Evolutionary conservation across 2,888 invertebrate genomes (phyloP), one percentile per base, ranked within the genome.

Genomic region (Pyrocoelia pectoralis): DNA sequence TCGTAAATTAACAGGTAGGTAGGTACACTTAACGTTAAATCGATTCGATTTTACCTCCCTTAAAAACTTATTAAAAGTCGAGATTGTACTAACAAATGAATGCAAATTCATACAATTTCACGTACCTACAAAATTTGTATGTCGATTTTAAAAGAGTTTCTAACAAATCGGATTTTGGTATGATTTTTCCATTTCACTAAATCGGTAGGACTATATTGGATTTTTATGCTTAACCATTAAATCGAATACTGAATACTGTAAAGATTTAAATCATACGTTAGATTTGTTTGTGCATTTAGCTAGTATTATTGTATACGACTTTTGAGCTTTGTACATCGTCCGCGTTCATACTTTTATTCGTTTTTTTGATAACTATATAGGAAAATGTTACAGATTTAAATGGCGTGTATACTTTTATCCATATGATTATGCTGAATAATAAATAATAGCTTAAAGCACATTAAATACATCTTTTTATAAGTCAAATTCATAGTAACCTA

Each of bases 21-120:
- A 24, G 24, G 24, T 24, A 24, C 8, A 24, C 24, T n/a, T 6
- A 24, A 33, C 33, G 8, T 8, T n/a, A 33, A 68, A 68, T 70
- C 66, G 65, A 64, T 61, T 52, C 58, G 62, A 67, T 24, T 24
- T 24, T 33, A n/a, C 8, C 62, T 66, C 50, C 61, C 54, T 60
- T 61, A 17, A 41, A 50, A 63, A 66, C 61, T 57, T 57, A 57
- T 63, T 67, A 65, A 64, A 64, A 64, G 61, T 55, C 33, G 19
- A 53, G 40, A 50, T 55, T 55, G 53, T 48, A 54, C 51, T 49
- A 55, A 53, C 56, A 53, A 56, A 56, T 53, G 56, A 56, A 56
- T 52, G 56, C 40, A 56, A 56, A 56, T 62, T 50, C 52, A 29
- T 33, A 43, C 61, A 56, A 40, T 18, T 2, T 14, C 33, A 14